A percentile compares a stretch with the other conserved stretches of the same genome.
phyloP scores from a whole-genome alignment of 1,140 invertebrate species.

The Liolophura sinensis region DNA sequence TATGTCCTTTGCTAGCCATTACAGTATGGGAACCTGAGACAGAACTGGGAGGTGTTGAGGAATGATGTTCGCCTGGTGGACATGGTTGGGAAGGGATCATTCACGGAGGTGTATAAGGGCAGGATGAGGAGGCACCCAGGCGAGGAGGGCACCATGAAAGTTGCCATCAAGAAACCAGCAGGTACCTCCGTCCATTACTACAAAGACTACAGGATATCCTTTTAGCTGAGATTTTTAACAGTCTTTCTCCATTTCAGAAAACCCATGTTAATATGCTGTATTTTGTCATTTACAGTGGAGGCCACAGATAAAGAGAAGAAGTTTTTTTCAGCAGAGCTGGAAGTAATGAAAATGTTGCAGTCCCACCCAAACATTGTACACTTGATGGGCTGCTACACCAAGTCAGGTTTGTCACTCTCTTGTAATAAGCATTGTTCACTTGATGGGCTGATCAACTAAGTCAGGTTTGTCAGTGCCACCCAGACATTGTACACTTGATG shows the following conservation, averaged over 20 bases:
- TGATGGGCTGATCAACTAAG: no score
- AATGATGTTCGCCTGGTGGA: slow-evolving; percentile 43
- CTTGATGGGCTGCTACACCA: slow-evolving; percentile 84
- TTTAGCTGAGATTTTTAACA: no score
- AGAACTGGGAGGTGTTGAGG: slow-evolving; percentile 49
- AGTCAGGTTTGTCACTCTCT: no score
- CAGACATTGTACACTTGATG: no score
- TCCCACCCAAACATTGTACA: slow-evolving; percentile 75
- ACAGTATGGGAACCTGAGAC: slow-evolving; percentile 37
- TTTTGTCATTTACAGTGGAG: slow-evolving; percentile 67
- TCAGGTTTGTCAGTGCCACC: no score
- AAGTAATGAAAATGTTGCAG: slow-evolving; percentile 89
- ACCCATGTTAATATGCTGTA: no score
- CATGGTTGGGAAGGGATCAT: slow-evolving; percentile 40
- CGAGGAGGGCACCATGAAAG: slow-evolving; percentile 42
- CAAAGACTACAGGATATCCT: no score
- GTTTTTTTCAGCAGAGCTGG: slow-evolving; percentile 83
- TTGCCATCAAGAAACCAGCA: slow-evolving; percentile 44
- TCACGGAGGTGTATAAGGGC: slow-evolving; percentile 51
- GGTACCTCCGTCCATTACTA: slow-evolving; percentile 18
- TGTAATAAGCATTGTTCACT: no score
- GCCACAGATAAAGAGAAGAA: slow-evolving; percentile 85
- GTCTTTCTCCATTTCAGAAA: no score
- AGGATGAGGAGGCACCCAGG: slow-evolving; percentile 40
- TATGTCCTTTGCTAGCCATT: no score